These are phyloP conservation scores for Apostichopus leukothele DNA, from an alignment of 53 echinoderm and acorn worm genomes.

Conservation along the genomic window DNA sequence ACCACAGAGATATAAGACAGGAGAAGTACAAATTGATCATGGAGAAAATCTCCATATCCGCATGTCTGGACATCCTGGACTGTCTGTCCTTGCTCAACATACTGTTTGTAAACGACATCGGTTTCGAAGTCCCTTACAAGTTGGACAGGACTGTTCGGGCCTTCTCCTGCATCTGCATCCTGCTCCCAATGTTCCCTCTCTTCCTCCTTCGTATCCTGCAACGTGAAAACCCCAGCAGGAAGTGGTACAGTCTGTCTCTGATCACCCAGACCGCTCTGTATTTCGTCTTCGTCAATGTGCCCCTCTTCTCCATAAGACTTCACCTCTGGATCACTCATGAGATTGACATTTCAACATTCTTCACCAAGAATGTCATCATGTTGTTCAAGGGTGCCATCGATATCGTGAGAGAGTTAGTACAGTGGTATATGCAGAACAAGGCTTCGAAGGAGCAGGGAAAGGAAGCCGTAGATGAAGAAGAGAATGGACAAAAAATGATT, in stretches of 20 bases:
- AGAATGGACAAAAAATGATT: constrained; percentile 12
- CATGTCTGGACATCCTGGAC: constrained; percentile 74
- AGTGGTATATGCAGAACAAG: constrained; percentile 52
- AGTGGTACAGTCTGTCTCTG: constrained; percentile 58
- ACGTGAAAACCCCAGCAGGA: constrained; percentile 35
- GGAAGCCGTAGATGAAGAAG: background rate
- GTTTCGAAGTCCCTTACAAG: constrained; percentile 36
- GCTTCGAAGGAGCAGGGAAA: background rate
- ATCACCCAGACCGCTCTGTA: constrained; percentile 61
- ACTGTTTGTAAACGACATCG: constrained; percentile 55
- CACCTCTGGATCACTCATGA: constrained; percentile 67
- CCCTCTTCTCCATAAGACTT: constrained; percentile 65
- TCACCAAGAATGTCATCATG: constrained; percentile 85
- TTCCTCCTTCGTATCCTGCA: constrained; percentile 62
- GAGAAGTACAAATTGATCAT: constrained; percentile 60
- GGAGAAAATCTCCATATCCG: constrained; percentile 63
- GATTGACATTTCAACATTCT: constrained; percentile 72
- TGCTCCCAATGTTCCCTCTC: constrained; percentile 65
- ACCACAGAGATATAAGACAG: constrained; percentile 65
- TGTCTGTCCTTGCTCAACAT: constrained; percentile 65
- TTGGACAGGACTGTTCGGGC: constrained; percentile 67
- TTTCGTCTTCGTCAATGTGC: constrained; percentile 68
- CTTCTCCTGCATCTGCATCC: constrained; percentile 69
- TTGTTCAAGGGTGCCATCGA: constrained; percentile 64
- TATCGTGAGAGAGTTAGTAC: constrained; percentile 57